phyloP scores from a whole-genome alignment of 1,140 invertebrate genomes.

The Lucilia cuprina region DNA sequence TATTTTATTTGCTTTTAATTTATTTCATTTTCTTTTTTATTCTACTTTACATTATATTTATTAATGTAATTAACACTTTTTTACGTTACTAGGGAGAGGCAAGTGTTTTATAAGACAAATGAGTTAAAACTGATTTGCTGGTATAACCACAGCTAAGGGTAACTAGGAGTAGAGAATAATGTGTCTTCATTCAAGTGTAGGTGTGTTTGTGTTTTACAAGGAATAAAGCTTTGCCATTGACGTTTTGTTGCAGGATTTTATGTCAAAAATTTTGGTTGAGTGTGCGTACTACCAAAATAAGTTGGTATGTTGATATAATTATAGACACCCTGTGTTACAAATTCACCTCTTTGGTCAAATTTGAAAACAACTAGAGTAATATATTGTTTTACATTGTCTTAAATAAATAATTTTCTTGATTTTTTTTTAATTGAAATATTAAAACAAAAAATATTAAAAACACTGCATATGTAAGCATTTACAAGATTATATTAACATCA shows the following conservation, averaged over 20 bases:
- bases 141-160: conserved; percentile 17
- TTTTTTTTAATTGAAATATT: too few relatives aligned
- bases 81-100: conserved; percentile 26
- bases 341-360: neutral
- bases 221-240: conserved; percentile 4
- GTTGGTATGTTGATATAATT: neutral
- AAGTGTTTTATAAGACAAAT: conserved; percentile 31
- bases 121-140: conserved; percentile 33
- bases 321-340: neutral
- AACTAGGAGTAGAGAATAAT: conserved; percentile 18
- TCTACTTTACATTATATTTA: neutral
- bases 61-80: conserved; percentile 26
- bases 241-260: conserved; percentile 7
- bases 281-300: neutral
- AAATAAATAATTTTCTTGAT: too few relatives aligned
- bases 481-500: too few relatives aligned
- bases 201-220: neutral
- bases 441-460: too few relatives aligned
- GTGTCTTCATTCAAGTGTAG: neutral
- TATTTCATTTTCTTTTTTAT: neutral
- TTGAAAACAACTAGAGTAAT: too few relatives aligned
- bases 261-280: conserved; percentile 20
- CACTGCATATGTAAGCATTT: too few relatives aligned
- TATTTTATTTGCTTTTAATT: neutral
- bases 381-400: too few relatives aligned